Evolutionary conservation across 2,888 invertebrate genomes (phyloP).

Genomic region (Bombylius discolor): DNA sequence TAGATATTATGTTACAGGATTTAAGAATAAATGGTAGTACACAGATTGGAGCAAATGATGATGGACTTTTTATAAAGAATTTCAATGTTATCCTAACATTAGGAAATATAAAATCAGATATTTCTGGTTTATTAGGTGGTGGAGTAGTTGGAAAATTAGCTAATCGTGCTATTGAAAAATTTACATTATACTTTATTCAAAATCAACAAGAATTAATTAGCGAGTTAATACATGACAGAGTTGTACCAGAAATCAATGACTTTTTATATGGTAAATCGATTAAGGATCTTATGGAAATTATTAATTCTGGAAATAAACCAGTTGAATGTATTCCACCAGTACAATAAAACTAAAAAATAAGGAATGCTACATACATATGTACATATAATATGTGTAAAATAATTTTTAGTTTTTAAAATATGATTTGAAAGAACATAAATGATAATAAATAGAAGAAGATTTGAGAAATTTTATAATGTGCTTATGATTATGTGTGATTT

Average conservation of each 20-base stretch:
- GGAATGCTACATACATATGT: too few species aligned
- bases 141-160: constrained; percentile 1
- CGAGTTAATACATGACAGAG: background rate
- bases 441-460: too few species aligned
- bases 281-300: constrained; percentile 2
- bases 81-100: constrained; percentile 22
- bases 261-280: background rate
- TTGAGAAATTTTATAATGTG: too few species aligned
- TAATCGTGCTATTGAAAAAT: constrained; percentile 5
- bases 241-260: background rate
- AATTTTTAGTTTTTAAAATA: too few species aligned
- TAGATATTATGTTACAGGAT: constrained; percentile 7
- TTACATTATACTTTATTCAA: constrained; percentile 4
- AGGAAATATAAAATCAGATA: constrained; percentile 23
- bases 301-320: background rate
- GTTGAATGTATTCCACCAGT: background rate
- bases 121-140: constrained; percentile 21
- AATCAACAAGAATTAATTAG: background rate
- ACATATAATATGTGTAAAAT: too few species aligned
- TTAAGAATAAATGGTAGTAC: constrained; percentile 4
- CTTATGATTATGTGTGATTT: too few species aligned
- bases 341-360: too few species aligned
- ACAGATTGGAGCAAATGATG: constrained; percentile 6
- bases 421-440: too few species aligned
- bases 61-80: constrained; percentile 4